Base-by-base conservation (phyloP, 2,888 invertebrate genomes). In the Euzophera pinguis region DNA sequence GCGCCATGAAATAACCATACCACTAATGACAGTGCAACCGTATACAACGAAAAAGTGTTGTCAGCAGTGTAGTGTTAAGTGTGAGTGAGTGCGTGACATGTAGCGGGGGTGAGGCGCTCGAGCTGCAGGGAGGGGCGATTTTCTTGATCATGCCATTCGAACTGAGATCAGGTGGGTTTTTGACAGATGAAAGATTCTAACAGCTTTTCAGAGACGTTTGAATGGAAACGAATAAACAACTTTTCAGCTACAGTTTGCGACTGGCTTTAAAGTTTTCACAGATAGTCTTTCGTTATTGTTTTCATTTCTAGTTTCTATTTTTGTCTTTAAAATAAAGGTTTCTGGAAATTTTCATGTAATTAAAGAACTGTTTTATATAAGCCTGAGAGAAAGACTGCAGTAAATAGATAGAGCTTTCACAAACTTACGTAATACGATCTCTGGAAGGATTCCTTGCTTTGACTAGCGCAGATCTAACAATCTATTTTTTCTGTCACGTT, bases 71-170 rank as follows among this genome's bases (percentile, higher is more conserved):
- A 53, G 60, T 59, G 59, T 53, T 78, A 77, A 73, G 74, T 76
- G 76, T 75, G 81, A 75, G 82, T 77, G 78, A 63, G 66, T 81
- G 80, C 71, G 72, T 22, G 22, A 22, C 22, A 85, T 84, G 84
- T 63, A 68, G 73, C 74, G 71, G 73, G 84, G 85, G 22, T 22
- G 22, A 22, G 22, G 22, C 22, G 2, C 22, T 3, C 79, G 62
- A 69, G 39, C 39, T 73, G 75, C 70, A 75, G 72, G 77, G 79
- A 78, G 80, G 82, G 81, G 81, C 76, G 76, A 69, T 73, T 75
- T 80, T 75, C 77, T 74, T 81, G 75, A 81, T 77, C 80, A 89
- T 88, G 89, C 89, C 89, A 71, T 88, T 82, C 82, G 89, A 88
- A 69, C 69, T 76, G 78, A 84, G 87, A 88, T 76, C 88, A 89